Evolutionary conservation across 2,888 invertebrate species (phyloP).

Genomic region (Monochamus alternatus): DNA sequence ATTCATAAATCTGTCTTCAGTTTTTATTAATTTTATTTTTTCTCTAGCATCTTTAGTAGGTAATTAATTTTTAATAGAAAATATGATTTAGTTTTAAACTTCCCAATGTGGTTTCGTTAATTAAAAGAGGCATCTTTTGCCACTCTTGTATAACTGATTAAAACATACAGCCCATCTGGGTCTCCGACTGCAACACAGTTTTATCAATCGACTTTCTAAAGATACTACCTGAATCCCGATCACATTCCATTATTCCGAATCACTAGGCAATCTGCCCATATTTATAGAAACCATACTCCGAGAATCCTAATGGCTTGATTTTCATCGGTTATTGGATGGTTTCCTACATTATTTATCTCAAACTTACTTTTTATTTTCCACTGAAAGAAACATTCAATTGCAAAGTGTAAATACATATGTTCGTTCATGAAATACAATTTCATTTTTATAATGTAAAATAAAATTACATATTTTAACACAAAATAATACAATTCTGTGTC

Average conservation of each 20-base stretch:
- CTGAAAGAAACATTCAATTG: background rate
- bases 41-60: too few relatives aligned
- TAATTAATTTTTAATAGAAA: too few relatives aligned
- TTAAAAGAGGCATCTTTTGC: background rate
- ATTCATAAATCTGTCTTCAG: too few relatives aligned
- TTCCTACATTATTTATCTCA: slow-evolving; percentile 32
- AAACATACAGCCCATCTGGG: background rate
- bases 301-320: slow-evolving; percentile 38
- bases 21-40: too few relatives aligned
- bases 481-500: too few relatives aligned
- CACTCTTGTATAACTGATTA: background rate
- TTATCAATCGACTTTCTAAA: slow-evolving; percentile 4
- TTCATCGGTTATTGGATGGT: slow-evolving; percentile 37
- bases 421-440: too few relatives aligned
- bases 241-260: slow-evolving; percentile 34
- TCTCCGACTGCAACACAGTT: background rate
- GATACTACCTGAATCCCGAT: slow-evolving; percentile 15
- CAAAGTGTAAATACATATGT: background rate
- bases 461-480: too few relatives aligned
- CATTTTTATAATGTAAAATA: too few relatives aligned
- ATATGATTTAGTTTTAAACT: too few relatives aligned
- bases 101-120: too few relatives aligned
- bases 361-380: slow-evolving; percentile 19
- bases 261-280: slow-evolving; percentile 23
- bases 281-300: slow-evolving; percentile 28